Conservation (phyloP, 2,888 invertebrate genomes). For the Baronia brevicornis region DNA sequence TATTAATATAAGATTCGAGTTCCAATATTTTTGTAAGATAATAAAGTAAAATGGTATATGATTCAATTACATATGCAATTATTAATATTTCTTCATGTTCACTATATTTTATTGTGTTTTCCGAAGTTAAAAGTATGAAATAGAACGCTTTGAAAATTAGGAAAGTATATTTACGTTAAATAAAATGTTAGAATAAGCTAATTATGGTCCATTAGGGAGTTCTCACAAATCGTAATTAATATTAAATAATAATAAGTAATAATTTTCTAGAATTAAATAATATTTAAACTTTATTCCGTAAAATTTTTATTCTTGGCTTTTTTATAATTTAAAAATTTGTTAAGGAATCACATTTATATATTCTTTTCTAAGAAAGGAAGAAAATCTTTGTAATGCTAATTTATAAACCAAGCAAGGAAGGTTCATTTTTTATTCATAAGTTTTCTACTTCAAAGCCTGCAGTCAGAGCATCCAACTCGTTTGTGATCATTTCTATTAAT, state of each 20-base stretch:
- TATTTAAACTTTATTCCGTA: conserved; percentile 8
- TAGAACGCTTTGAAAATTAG: too few relatives aligned
- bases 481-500: conserved; percentile 57
- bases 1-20: too few relatives aligned
- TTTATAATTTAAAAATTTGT: not conserved
- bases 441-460: conserved; percentile 69
- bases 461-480: conserved; percentile 63
- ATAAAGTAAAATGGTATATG: too few relatives aligned
- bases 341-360: not conserved
- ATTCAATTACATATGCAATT: too few relatives aligned
- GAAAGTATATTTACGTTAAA: too few relatives aligned
- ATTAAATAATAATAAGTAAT: conserved; percentile 6
- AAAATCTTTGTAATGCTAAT: conserved; percentile 69
- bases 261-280: conserved; percentile 4
- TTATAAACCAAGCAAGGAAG: conserved; percentile 66
- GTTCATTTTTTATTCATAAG: conserved; percentile 75
- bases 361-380: conserved; percentile 3
- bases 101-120: too few relatives aligned
- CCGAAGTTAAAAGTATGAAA: too few relatives aligned
- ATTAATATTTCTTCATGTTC: too few relatives aligned
- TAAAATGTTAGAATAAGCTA: too few relatives aligned
- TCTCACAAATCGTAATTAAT: conserved; percentile 6
- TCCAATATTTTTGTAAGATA: too few relatives aligned
- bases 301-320: not conserved
- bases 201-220: too few relatives aligned